Percentiles rank a stretch among this genome's conserved stretches.
Evolutionary conservation across 2,113 vertebrate genomes (phyloP).

Genomic region (Microcebus tavaratra): DNA sequence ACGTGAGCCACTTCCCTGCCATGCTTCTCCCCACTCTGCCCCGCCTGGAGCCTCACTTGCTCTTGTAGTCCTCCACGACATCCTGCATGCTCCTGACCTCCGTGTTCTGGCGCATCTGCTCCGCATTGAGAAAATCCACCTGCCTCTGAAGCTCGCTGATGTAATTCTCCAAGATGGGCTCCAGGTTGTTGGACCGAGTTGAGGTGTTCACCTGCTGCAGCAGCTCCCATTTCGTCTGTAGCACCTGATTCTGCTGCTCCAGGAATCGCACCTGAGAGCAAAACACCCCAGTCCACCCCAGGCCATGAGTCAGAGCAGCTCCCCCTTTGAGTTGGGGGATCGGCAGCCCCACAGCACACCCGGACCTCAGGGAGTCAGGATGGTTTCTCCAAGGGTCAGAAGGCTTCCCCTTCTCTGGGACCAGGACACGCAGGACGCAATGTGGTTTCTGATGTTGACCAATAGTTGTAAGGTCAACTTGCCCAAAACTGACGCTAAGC

Average conservation of each 20-base stretch:
- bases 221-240: slow-evolving; percentile 77
- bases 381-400: background rate
- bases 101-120: slow-evolving; percentile 85
- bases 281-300: background rate
- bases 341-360: background rate
- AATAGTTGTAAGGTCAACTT: background rate
- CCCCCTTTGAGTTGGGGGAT: background rate
- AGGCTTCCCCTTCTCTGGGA: background rate
- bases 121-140: slow-evolving; percentile 84
- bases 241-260: slow-evolving; percentile 80
- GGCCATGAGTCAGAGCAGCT: background rate
- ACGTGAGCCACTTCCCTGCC: accelerated
- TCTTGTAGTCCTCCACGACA: slow-evolving; percentile 92
- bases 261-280: slow-evolving; percentile 73
- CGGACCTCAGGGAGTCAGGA: background rate
- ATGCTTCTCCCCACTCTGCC: background rate
- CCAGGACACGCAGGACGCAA: background rate
- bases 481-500: background rate
- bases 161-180: slow-evolving; percentile 87
- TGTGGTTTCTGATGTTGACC: background rate
- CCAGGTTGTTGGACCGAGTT: slow-evolving; percentile 78
- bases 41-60: slow-evolving; percentile 81
- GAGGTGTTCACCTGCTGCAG: slow-evolving; percentile 71
- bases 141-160: slow-evolving; percentile 86
- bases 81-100: slow-evolving; percentile 89